A percentile compares a stretch with the other conserved stretches of the same genome.
phyloP scores from a whole-genome alignment of 1,140 invertebrate species.

The Dinothrombium tinctorium region DNA sequence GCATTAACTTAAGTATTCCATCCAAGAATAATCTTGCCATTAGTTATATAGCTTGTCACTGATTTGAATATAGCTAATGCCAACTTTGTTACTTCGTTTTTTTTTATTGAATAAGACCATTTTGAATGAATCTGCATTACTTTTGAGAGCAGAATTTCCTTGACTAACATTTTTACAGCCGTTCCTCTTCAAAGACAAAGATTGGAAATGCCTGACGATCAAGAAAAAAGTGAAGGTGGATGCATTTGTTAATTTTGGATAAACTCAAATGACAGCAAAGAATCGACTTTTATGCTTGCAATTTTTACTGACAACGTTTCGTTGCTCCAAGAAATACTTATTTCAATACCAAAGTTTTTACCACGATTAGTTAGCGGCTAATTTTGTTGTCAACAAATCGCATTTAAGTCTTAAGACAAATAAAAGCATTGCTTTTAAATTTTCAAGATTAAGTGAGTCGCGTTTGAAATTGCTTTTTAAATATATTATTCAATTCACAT shows the following conservation, averaged over 20 bases:
- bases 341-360: too few relatives aligned
- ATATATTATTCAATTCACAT: too few relatives aligned
- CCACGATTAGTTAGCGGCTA: too few relatives aligned
- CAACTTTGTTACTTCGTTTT: neutral
- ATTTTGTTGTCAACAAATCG: too few relatives aligned
- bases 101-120: neutral
- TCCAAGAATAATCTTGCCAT: neutral
- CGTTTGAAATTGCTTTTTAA: too few relatives aligned
- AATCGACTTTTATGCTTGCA: too few relatives aligned
- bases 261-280: too few relatives aligned
- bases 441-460: too few relatives aligned
- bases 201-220: constrained; percentile 6
- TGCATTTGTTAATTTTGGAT: constrained; percentile 7
- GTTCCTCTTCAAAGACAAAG: constrained; percentile 9
- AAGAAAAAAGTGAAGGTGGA: constrained; percentile 1
- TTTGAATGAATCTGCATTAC: neutral
- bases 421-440: too few relatives aligned
- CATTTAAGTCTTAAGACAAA: too few relatives aligned
- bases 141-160: neutral
- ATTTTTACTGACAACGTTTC: too few relatives aligned
- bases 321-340: too few relatives aligned
- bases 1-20: neutral
- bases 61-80: neutral
- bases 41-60: neutral
- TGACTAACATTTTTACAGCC: constrained; percentile 4